phyloP scores from a whole-genome alignment of 2,113 vertebrate species.

The Protobothrops flavoviridis region DNA sequence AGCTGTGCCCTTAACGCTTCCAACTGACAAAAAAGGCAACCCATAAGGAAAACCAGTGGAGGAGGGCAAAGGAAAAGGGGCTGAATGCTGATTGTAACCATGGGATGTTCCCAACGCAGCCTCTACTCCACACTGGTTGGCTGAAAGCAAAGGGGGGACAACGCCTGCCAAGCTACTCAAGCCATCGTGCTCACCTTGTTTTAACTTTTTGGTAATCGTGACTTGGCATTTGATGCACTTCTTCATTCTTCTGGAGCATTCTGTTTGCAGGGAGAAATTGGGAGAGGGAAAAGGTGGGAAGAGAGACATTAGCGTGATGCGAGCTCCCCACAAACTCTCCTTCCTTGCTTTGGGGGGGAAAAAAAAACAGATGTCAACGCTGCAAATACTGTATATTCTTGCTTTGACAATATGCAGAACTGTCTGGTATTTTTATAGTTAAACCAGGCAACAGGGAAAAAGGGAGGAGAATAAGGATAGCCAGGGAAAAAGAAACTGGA shows the following conservation, averaged over 20 bases:
- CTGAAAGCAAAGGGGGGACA: not conserved
- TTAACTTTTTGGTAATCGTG: constrained; percentile 91
- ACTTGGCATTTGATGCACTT: constrained; percentile 98
- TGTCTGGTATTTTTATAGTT: no score
- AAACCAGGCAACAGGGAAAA: no score
- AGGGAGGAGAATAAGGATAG: no score
- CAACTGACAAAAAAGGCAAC: not conserved
- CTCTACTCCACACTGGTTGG: not conserved
- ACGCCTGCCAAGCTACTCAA: no score
- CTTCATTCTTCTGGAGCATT: constrained; percentile 97
- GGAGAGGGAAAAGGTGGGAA: not conserved
- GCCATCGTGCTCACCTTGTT: constrained; percentile 78
- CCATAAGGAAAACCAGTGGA: not conserved
- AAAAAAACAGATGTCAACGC: no score
- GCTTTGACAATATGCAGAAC: no score
- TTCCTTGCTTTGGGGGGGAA: not conserved
- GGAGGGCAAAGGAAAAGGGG: not conserved
- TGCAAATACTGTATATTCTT: no score
- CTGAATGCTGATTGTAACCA: not conserved
- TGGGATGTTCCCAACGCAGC: not conserved
- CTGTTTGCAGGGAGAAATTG: constrained; percentile 57
- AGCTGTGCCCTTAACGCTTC: not conserved
- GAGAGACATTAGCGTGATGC: not conserved
- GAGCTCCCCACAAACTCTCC: not conserved
- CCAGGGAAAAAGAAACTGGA: no score